phyloP scores from a whole-genome alignment of 2,888 invertebrate species.

The Drosophila monieri region DNA sequence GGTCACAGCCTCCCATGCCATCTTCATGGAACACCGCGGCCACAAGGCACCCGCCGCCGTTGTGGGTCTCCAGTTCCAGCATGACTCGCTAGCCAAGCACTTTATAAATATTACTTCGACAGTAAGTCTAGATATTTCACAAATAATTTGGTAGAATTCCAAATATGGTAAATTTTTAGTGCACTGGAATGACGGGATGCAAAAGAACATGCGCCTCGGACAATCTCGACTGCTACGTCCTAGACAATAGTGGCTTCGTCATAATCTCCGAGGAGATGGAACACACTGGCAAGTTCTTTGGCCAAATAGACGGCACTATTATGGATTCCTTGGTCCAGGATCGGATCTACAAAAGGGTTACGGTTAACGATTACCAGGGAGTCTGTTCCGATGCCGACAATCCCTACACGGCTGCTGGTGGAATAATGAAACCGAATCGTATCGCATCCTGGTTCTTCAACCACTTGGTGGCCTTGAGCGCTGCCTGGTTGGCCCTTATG shows the following conservation, averaged over 20 bases:
- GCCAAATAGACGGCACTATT: constrained; percentile 96
- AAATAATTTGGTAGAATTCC: too few species aligned
- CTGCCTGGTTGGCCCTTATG: constrained; percentile 82
- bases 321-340: constrained; percentile 97
- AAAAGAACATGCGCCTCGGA: constrained; percentile 94
- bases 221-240: constrained; percentile 95
- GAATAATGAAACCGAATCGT: constrained; percentile 73
- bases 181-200: constrained; percentile 89
- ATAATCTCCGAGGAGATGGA: constrained; percentile 94
- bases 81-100: constrained; percentile 91
- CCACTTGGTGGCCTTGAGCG: constrained; percentile 80
- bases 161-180: constrained; percentile 78
- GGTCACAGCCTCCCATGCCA: constrained; percentile 95
- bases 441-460: constrained; percentile 80
- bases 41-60: constrained; percentile 95
- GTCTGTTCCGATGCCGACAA: constrained; percentile 90
- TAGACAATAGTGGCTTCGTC: constrained; percentile 97
- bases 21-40: constrained; percentile 92
- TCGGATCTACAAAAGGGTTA: constrained; percentile 94
- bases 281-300: constrained; percentile 96
- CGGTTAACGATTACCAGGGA: constrained; percentile 95
- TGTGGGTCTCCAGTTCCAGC: constrained; percentile 95
- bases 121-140: constrained; percentile 85
- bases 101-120: constrained; percentile 95
- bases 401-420: constrained; percentile 83